phyloP scores from a whole-genome alignment of 2,888 invertebrate genomes.

The Dicycla oo region DNA sequence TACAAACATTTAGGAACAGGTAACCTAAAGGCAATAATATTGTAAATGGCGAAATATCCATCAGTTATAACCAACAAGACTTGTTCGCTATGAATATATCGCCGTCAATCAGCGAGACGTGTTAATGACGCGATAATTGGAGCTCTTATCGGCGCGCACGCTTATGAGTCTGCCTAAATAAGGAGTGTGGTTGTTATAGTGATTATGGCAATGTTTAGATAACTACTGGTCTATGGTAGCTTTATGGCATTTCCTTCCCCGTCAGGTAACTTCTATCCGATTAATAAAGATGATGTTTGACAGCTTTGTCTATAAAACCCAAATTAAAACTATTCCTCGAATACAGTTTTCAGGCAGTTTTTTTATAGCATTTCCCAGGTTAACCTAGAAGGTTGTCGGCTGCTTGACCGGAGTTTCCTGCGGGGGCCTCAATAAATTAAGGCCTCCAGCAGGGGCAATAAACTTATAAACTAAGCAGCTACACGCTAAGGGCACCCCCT shows the following conservation, averaged over 20 bases:
- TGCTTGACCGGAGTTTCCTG: too few species aligned
- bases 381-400: too few species aligned
- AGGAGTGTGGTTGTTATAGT: slow-evolving; percentile 26
- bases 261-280: background rate
- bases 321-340: too few species aligned
- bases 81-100: slow-evolving; percentile 48
- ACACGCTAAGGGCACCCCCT: too few species aligned
- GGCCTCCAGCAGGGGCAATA: too few species aligned
- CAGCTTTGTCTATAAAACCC: too few species aligned
- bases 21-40: slow-evolving; percentile 36
- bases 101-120: slow-evolving; percentile 55
- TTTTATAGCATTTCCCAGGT: too few species aligned
- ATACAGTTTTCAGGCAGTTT: too few species aligned
- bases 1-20: background rate
- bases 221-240: background rate
- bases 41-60: slow-evolving; percentile 25
- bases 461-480: too few species aligned
- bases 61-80: slow-evolving; percentile 29
- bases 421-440: too few species aligned
- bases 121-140: slow-evolving; percentile 60
- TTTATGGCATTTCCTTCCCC: background rate
- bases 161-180: slow-evolving; percentile 41
- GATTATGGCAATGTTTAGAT: slow-evolving; percentile 22
- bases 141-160: slow-evolving; percentile 38
- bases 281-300: background rate